Conservation (phyloP, 2,888 invertebrate species). For the Tenthredo livida region DNA sequence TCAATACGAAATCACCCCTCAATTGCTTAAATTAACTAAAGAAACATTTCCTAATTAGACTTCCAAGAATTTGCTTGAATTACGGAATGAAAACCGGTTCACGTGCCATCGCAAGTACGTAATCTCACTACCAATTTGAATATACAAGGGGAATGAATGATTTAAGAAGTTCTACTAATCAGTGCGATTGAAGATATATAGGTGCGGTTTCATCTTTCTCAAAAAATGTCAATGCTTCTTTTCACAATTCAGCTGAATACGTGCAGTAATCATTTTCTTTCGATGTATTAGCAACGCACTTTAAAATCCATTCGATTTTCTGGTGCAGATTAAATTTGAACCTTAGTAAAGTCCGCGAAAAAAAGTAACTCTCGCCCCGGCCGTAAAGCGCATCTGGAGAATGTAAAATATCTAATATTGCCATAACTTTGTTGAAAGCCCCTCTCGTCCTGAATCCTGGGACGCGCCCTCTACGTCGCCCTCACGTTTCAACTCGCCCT, state of each 20-base stretch:
- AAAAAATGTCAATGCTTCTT: background rate
- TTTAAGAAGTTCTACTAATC: background rate
- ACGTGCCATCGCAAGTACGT: constrained; percentile 1
- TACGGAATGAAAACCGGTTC: constrained; percentile 25
- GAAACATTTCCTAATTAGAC: constrained; percentile 50
- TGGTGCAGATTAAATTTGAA: constrained; percentile 25
- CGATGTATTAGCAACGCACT: background rate
- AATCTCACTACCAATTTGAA: constrained; percentile 24
- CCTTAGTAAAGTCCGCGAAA: background rate
- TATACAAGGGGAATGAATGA: background rate
- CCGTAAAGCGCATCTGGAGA: constrained; percentile 66
- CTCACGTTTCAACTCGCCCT: constrained; percentile 42
- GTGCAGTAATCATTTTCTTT: background rate
- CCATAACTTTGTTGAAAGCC: constrained; percentile 41
- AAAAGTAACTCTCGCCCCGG: constrained; percentile 48
- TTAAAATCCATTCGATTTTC: constrained; percentile 5
- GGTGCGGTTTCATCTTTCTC: background rate
- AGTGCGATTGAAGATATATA: background rate
- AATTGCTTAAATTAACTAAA: constrained; percentile 47
- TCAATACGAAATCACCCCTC: constrained; percentile 49
- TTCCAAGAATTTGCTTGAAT: constrained; percentile 44
- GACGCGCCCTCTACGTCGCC: constrained; percentile 59
- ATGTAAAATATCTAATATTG: constrained; percentile 63
- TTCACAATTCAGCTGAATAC: background rate
- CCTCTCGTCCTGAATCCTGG: constrained; percentile 15